Percentiles rank a stretch among this genome's conserved stretches.
Evolutionary conservation across 2,888 invertebrate genomes (phyloP).

Genomic region (Zaprionus lineosus): DNA sequence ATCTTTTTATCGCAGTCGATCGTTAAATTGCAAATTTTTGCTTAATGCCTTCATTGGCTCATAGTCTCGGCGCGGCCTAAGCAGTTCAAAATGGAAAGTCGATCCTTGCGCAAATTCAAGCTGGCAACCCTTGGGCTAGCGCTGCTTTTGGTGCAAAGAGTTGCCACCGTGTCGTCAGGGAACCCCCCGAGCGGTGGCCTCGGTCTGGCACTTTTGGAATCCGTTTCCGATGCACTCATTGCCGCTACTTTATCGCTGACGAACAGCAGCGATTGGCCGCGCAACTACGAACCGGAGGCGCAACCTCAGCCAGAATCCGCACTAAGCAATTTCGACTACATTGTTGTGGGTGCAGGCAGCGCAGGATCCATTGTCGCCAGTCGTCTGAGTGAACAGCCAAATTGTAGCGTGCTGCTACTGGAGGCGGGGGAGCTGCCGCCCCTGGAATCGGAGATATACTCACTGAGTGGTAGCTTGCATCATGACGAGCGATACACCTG

Average conservation of each 20-base stretch:
- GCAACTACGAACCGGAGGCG: neutral
- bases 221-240: slow-evolving; percentile 47
- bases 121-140: slow-evolving; percentile 2
- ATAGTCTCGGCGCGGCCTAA: slow-evolving; percentile 1
- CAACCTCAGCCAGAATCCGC: neutral
- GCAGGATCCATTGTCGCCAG: slow-evolving; percentile 86
- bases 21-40: no score
- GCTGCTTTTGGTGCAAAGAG: neutral
- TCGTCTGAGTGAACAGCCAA: slow-evolving; percentile 87
- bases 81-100: slow-evolving; percentile 34
- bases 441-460: slow-evolving; percentile 81
- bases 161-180: no score
- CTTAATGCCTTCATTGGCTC: neutral
- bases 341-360: slow-evolving; percentile 86
- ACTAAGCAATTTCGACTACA: slow-evolving; percentile 83
- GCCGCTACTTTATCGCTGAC: slow-evolving; percentile 83
- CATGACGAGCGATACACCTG: slow-evolving; percentile 68
- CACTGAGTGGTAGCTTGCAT: slow-evolving; percentile 56
- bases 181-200: slow-evolving; percentile 47
- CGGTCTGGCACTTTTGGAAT: slow-evolving; percentile 46
- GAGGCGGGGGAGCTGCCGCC: slow-evolving; percentile 89
- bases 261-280: slow-evolving; percentile 84
- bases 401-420: slow-evolving; percentile 89
- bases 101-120: neutral
- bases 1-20: slow-evolving; percentile 12